Conservation (phyloP, 2,888 invertebrate species). For the Candidula unifasciata region DNA sequence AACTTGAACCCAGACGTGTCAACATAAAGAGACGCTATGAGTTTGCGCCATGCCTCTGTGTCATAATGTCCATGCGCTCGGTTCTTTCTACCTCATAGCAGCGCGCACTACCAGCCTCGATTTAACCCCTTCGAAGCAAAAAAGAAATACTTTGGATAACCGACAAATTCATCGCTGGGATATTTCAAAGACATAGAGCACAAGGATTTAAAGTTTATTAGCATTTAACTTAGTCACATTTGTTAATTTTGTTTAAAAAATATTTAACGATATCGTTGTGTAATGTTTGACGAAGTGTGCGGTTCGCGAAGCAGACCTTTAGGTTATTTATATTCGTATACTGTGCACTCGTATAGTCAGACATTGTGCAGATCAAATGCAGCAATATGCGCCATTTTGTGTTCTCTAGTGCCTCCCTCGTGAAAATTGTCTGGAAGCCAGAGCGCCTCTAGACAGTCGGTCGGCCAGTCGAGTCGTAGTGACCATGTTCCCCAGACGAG, state of each 20-base stretch:
- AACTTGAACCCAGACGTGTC: constrained; percentile 38
- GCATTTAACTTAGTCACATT: not conserved
- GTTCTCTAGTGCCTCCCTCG: constrained; percentile 25
- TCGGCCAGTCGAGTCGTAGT: constrained; percentile 22
- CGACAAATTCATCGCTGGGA: constrained; percentile 24
- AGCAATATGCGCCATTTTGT: constrained; percentile 45
- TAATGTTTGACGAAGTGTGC: not conserved
- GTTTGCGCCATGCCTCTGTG: constrained; percentile 48
- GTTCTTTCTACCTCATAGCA: constrained; percentile 27
- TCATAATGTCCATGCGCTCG: constrained; percentile 41
- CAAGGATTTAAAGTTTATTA: not conserved
- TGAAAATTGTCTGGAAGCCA: constrained; percentile 35
- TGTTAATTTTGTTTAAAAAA: not conserved
- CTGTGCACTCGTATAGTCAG: constrained; percentile 7
- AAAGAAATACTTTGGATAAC: not conserved
- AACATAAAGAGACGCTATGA: constrained; percentile 48
- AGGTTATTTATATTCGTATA: constrained; percentile 10
- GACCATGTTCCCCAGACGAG: constrained; percentile 27
- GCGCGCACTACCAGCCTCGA: constrained; percentile 21
- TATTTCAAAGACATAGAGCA: constrained; percentile 1
- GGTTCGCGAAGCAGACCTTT: not conserved
- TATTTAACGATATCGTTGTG: not conserved
- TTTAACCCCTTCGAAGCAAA: constrained; percentile 27
- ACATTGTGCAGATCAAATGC: constrained; percentile 25
- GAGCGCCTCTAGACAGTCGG: constrained; percentile 19